These are phyloP conservation scores for Pomatorhinus ruficollis DNA, from an alignment of 2,113 vertebrate species.

Conservation along the genomic window DNA sequence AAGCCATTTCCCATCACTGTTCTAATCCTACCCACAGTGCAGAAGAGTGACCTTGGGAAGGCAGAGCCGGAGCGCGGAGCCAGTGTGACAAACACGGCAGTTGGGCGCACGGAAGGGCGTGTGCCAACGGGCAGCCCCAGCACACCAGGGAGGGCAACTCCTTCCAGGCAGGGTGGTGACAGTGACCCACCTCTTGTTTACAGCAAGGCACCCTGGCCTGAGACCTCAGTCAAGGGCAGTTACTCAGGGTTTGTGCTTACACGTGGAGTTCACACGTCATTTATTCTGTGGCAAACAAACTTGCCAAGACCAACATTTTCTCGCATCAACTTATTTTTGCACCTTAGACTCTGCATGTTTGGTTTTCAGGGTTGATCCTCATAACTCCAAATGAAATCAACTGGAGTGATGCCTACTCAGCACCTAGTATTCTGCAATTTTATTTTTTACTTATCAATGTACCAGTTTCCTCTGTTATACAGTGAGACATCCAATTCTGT, in stretches of 20 bases:
- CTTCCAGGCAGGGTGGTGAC: neutral
- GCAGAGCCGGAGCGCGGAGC: rapidly evolving
- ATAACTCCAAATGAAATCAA: neutral
- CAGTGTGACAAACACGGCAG: rapidly evolving
- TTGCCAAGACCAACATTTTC: neutral
- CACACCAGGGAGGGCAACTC: rapidly evolving
- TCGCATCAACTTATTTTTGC: neutral
- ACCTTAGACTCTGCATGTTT: neutral
- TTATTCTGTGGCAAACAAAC: neutral
- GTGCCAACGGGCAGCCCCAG: neutral
- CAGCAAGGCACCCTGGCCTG: neutral
- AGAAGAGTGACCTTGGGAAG: neutral
- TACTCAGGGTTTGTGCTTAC: neutral
- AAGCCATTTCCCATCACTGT: neutral
- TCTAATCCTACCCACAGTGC: neutral
- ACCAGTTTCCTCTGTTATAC: neutral
- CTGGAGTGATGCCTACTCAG: neutral
- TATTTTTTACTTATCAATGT: neutral
- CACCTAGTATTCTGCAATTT: neutral
- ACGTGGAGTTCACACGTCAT: rapidly evolving
- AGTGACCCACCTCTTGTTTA: neutral
- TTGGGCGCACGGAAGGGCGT: rapidly evolving
- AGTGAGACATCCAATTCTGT: neutral
- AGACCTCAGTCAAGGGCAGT: neutral
- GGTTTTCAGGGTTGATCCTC: neutral